These are phyloP conservation scores for Caranx melampygus DNA, from an alignment of 2,113 vertebrate genomes.

Conservation along the genomic window DNA sequence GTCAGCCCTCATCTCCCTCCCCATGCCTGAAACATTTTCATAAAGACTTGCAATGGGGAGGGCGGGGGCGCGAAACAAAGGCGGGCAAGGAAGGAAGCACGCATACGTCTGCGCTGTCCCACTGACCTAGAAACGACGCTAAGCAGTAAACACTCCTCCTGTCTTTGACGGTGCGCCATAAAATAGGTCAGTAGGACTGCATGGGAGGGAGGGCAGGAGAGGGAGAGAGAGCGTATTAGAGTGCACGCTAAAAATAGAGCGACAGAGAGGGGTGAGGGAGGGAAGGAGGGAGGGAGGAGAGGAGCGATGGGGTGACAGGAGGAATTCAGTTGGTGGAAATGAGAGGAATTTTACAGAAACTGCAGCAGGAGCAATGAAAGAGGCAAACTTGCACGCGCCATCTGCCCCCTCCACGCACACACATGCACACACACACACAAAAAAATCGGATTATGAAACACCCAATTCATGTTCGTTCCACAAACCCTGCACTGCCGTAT, in stretches of 20 bases:
- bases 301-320: conserved; percentile 38
- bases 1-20: conserved; percentile 19
- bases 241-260: conserved; percentile 82
- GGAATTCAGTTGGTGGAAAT: conserved; percentile 61
- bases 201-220: conserved; percentile 69
- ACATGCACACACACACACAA: too few species aligned
- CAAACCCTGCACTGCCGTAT: not conserved
- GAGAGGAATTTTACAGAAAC: conserved; percentile 72
- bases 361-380: conserved; percentile 48
- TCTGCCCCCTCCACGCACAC: not conserved
- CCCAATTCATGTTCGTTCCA: conserved; percentile 11
- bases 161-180: conserved; percentile 79
- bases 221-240: conserved; percentile 68
- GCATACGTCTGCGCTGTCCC: conserved; percentile 75
- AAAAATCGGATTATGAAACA: conserved; percentile 58
- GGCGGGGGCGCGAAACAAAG: conserved; percentile 54
- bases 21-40: conserved; percentile 48
- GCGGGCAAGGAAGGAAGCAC: conserved; percentile 52
- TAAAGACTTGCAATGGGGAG: conserved; percentile 39
- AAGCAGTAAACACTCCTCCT: conserved; percentile 80
- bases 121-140: conserved; percentile 83
- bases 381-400: conserved; percentile 43
- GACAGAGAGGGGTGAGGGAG: conserved; percentile 61
- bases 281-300: conserved; percentile 55
- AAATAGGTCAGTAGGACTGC: conserved; percentile 86